Evolutionary conservation across 2,888 invertebrate genomes (phyloP).

Genomic region (Microctonus brassicae): DNA sequence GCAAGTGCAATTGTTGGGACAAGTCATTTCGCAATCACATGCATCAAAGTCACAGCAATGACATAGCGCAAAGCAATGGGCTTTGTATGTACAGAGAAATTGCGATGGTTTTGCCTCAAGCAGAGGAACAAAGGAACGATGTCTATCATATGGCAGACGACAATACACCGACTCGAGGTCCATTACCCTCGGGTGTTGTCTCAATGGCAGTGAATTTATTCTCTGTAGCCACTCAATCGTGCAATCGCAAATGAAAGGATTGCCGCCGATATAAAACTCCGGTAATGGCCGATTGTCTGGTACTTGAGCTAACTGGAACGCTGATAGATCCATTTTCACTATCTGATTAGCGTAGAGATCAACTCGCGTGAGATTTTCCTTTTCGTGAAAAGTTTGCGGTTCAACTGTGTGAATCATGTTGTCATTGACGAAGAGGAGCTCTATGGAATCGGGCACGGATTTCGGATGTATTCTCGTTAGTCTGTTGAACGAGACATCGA

Average conservation of each 20-base stretch:
- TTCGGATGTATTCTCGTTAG: conserved; percentile 81
- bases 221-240: conserved; percentile 96
- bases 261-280: conserved; percentile 93
- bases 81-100: conserved; percentile 92
- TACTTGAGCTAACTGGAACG: conserved; percentile 85
- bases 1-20: conserved; percentile 93
- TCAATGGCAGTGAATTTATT: conserved; percentile 85
- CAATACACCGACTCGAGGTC: conserved; percentile 92
- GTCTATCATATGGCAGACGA: conserved; percentile 86
- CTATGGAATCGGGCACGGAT: conserved; percentile 87
- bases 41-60: conserved; percentile 97
- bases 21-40: conserved; percentile 98
- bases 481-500: conserved; percentile 93
- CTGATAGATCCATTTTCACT: conserved; percentile 89
- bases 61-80: conserved; percentile 94
- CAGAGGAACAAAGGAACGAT: conserved; percentile 86
- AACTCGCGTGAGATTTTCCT: conserved; percentile 89
- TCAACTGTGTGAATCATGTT: conserved; percentile 89
- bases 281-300: conserved; percentile 83
- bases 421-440: conserved; percentile 89
- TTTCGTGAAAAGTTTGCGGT: conserved; percentile 90
- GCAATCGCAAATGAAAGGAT: conserved; percentile 95
- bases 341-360: conserved; percentile 95
- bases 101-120: conserved; percentile 89
- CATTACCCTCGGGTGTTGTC: conserved; percentile 92